These are phyloP conservation scores for Cyclargus thomasi DNA, from an alignment of 1,140 invertebrate species.

Conservation along the genomic window DNA sequence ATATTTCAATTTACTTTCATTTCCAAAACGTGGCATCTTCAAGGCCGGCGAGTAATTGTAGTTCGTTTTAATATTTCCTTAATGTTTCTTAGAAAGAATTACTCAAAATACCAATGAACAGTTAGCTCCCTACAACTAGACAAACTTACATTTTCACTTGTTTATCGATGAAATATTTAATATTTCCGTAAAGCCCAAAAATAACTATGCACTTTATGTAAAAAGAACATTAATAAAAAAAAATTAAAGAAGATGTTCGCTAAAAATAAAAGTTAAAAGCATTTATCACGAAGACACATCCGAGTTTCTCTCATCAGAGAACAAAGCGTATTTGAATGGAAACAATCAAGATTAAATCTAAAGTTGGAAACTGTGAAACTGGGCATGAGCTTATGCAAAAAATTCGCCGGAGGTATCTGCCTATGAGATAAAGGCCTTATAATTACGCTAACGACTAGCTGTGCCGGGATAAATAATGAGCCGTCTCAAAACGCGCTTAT, in stretches of 20 bases:
- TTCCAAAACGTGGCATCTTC: not conserved
- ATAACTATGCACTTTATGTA: not conserved
- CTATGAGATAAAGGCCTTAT: constrained; percentile 29
- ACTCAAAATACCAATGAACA: not conserved
- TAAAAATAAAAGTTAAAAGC: not conserved
- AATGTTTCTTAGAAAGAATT: not conserved
- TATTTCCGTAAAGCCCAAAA: not conserved
- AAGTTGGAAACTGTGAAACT: constrained; percentile 30
- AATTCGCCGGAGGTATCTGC: constrained; percentile 29
- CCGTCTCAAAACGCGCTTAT: constrained; percentile 23
- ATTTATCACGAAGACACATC: not conserved
- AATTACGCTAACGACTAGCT: constrained; percentile 42
- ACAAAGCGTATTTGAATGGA: constrained; percentile 35
- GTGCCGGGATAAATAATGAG: constrained; percentile 51
- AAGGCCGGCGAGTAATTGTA: not conserved
- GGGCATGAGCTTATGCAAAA: constrained; percentile 30
- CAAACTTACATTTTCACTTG: too few species aligned
- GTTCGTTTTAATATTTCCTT: not conserved
- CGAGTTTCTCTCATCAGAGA: not conserved
- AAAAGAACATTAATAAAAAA: not conserved
- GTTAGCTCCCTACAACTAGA: not conserved
- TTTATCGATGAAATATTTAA: too few species aligned
- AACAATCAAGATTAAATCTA: constrained; percentile 31
- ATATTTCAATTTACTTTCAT: not conserved
- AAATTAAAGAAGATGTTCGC: not conserved